Evolutionary conservation across 2,797 vertebrate genomes (phyloP), one percentile per base, ranked within the genome.

Genomic region (Tragopan temminckii): DNA sequence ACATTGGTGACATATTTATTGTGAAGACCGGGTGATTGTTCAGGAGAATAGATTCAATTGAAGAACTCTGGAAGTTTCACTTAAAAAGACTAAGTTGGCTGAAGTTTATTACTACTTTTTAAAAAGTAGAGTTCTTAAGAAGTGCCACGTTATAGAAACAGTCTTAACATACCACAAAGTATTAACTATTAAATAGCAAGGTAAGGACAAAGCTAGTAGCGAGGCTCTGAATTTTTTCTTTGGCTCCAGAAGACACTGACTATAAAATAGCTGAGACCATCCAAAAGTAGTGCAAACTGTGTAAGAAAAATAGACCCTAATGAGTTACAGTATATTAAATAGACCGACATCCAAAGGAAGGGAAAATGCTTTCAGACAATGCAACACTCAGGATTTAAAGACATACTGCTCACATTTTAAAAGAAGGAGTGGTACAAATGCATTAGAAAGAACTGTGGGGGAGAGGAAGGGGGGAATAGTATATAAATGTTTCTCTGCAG

Each of bases 141-240:
- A 94, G 66, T 89, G 82, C 96, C 94, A 93, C 50, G 42, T 97
- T 90, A 95, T 85, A 96, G 75, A 89, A 96, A 94, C 31, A 89
- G 82, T 81, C 80, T 86, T 83, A 74, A 88, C 91, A 88, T 85
- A 87, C 88, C 78, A 90, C 45, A 46, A 82, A 93, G 50, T 70
- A 94, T 94, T 96, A 94, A 91, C 95, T 78, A 93, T 58, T 97
- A 86, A 94, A 89, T 58, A 95, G 46, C 76, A 88, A 95, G 74
- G 86, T 67, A 90, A 95, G 95, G 93, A 93, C 82, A 85, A 84
- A 80, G n/a, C 67, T 64, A 85, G 85, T 36, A 85, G 66, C 85
- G 0, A 2, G 92, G 76, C 27, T 84, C 86, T 69, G 7, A 72
- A 45, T 36, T 85, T 91, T 50, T 62, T 86, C 59, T 74, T 78